Percentiles rank a stretch among this genome's conserved stretches.
phyloP scores from a whole-genome alignment of 2,888 invertebrate species.

The Parnassius apollo region DNA sequence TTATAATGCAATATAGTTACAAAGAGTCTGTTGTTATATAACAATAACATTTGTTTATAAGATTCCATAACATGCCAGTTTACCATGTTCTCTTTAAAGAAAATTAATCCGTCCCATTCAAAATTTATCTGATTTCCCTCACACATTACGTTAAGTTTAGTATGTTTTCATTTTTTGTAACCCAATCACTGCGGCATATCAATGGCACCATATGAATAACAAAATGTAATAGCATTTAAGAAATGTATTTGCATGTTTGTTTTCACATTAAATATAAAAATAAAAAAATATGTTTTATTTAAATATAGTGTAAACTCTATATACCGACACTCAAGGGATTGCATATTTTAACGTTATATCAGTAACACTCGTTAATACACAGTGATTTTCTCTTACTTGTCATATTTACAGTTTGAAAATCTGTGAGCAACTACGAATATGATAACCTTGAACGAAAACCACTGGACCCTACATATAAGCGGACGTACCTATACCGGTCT shows the following conservation, averaged over 20 bases:
- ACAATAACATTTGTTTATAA: constrained; percentile 17
- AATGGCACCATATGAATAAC: constrained; percentile 59
- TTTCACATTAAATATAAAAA: constrained; percentile 66
- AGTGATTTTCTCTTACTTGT: no score
- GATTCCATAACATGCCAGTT: not conserved
- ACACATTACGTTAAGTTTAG: constrained; percentile 24
- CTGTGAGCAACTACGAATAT: no score
- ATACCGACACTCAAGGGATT: no score
- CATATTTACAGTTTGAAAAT: no score
- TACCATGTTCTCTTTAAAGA: constrained; percentile 27
- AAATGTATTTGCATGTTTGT: constrained; percentile 78
- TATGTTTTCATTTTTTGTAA: constrained; percentile 56
- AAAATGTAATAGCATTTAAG: constrained; percentile 59
- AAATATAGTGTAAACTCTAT: no score
- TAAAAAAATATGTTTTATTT: constrained; percentile 17
- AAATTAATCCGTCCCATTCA: constrained; percentile 56
- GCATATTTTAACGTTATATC: no score
- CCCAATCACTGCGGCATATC: constrained; percentile 66
- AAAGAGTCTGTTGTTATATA: constrained; percentile 19
- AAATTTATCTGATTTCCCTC: constrained; percentile 28
- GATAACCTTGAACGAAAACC: no score
- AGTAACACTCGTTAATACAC: no score
- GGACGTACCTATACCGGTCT: no score
- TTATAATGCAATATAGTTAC: constrained; percentile 16
- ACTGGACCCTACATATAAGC: no score